Conservation (phyloP, 2,797 vertebrate genomes). For the Sternotherus odoratus region DNA sequence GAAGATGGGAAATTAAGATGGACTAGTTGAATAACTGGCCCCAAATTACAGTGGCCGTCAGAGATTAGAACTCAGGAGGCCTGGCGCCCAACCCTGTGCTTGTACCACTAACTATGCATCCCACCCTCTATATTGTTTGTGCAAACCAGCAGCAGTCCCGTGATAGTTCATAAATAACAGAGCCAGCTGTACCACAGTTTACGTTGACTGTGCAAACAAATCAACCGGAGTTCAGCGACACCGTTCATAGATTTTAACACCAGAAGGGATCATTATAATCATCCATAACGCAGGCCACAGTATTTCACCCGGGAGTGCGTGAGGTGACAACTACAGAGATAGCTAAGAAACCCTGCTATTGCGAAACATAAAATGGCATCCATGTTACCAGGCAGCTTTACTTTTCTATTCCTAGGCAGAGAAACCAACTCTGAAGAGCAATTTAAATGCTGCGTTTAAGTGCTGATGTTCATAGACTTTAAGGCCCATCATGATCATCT, state of each 20-base stretch:
- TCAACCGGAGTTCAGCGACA: slow-evolving; percentile 9
- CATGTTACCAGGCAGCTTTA: slow-evolving; percentile 64
- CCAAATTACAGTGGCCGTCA: background rate
- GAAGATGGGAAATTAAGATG: background rate
- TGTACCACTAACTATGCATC: accelerated
- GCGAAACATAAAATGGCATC: slow-evolving; percentile 72
- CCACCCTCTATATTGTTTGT: background rate
- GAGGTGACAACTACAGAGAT: slow-evolving; percentile 71
- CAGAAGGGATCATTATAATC: background rate
- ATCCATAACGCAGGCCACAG: background rate
- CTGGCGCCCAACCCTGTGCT: background rate
- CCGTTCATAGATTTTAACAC: background rate
- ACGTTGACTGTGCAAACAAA: background rate
- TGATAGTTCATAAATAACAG: background rate
- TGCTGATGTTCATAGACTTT: background rate
- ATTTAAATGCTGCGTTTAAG: slow-evolving; percentile 40
- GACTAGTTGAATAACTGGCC: background rate
- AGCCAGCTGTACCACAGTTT: background rate
- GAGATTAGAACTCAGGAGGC: background rate
- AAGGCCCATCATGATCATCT: background rate
- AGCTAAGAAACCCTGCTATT: slow-evolving; percentile 72
- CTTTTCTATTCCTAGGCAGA: slow-evolving; percentile 31
- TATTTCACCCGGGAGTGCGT: slow-evolving; percentile 41
- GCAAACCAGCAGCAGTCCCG: background rate
- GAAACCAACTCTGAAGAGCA: slow-evolving; percentile 28